phyloP scores from a whole-genome alignment of 1,140 invertebrate species.

The Pseudachorutes palmiensis region DNA sequence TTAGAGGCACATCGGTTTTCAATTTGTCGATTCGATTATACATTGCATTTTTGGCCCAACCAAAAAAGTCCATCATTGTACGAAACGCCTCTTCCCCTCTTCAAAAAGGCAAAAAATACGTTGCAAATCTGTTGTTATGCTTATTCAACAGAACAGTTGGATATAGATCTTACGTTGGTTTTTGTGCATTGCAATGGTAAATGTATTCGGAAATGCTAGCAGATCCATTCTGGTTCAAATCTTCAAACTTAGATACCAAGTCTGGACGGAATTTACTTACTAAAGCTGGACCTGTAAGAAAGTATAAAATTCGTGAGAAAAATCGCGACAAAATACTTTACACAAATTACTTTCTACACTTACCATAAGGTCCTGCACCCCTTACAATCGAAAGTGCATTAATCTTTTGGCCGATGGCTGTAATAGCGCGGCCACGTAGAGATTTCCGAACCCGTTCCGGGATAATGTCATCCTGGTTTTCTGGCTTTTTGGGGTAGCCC shows the following conservation, averaged over 20 bases:
- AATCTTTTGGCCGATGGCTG: slow-evolving; percentile 48
- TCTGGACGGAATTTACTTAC: slow-evolving; percentile 78
- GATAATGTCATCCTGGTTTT: slow-evolving; percentile 53
- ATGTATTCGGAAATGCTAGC: slow-evolving; percentile 77
- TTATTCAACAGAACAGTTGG: not conserved
- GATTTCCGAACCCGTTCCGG: not conserved
- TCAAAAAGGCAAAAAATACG: not conserved
- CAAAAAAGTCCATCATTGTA: slow-evolving; percentile 75
- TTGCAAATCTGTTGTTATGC: no score
- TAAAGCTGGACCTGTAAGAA: slow-evolving; percentile 58
- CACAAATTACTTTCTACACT: no score
- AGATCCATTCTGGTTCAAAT: slow-evolving; percentile 58
- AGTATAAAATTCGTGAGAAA: no score
- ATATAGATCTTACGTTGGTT: slow-evolving; percentile 62
- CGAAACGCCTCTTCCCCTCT: slow-evolving; percentile 45
- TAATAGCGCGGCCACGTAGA: not conserved
- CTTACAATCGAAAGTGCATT: slow-evolving; percentile 85
- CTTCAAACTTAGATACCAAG: slow-evolving; percentile 72
- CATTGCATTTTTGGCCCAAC: slow-evolving; percentile 93
- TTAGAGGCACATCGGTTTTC: not conserved
- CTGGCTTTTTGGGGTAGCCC: slow-evolving; percentile 81
- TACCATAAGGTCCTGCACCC: slow-evolving; percentile 75
- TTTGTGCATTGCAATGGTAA: slow-evolving; percentile 90
- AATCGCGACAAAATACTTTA: no score
- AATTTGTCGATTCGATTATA: not conserved